Conservation (phyloP, 2,797 vertebrate species). For the Calcarius lapponicus region DNA sequence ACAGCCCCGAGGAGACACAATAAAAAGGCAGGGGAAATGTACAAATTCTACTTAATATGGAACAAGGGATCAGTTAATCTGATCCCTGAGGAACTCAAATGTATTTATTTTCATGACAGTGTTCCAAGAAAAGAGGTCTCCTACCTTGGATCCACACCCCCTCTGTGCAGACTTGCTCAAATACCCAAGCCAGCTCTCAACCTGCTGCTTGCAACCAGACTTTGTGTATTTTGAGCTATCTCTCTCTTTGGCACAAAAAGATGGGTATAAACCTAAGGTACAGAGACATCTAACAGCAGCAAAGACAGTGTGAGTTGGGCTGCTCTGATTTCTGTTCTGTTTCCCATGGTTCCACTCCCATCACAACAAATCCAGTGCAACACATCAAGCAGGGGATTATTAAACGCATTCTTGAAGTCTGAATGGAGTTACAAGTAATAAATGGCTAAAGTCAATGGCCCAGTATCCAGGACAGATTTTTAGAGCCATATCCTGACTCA, state of each 20-base stretch:
- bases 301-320: neutral
- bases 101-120: slow-evolving; percentile 1
- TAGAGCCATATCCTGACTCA: neutral
- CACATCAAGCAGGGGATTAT: neutral
- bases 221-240: neutral
- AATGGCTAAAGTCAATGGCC: neutral
- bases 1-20: neutral
- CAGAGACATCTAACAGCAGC: neutral
- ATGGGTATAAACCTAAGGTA: neutral
- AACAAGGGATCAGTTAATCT: slow-evolving; percentile 15
- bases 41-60: slow-evolving; percentile 14
- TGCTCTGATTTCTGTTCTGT: neutral
- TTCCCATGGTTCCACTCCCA: neutral
- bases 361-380: neutral
- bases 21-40: slow-evolving; percentile 13
- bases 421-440: neutral
- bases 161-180: neutral
- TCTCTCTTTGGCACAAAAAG: neutral
- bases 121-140: neutral
- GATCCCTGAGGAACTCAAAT: neutral
- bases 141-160: neutral
- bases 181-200: neutral
- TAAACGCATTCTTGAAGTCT: neutral
- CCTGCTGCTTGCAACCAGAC: neutral
- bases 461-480: neutral